Percentiles rank a stretch among this genome's conserved stretches.
Evolutionary conservation across 2,797 vertebrate genomes (phyloP).

Genomic region (Parauchenoglanis ngamensis): DNA sequence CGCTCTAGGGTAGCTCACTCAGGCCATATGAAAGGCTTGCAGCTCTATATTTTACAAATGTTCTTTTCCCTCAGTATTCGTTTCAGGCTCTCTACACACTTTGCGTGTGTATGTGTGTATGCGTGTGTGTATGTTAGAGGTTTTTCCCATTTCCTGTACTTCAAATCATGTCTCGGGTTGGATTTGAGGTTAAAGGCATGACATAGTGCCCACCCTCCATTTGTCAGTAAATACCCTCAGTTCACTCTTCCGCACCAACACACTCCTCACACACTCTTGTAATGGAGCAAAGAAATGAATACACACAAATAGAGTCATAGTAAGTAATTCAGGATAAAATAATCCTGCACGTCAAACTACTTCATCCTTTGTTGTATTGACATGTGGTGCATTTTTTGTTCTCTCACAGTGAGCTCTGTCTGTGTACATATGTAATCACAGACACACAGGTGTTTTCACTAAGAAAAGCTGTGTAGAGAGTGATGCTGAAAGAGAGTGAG

Average conservation of each 20-base stretch:
- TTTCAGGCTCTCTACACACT: slow-evolving; percentile 22
- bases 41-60: slow-evolving; percentile 38
- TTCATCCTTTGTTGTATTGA: neutral
- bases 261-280: slow-evolving; percentile 25
- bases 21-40: slow-evolving; percentile 40
- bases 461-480: neutral
- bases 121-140: slow-evolving; percentile 50
- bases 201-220: slow-evolving; percentile 50
- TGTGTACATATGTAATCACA: slow-evolving; percentile 44
- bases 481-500: neutral
- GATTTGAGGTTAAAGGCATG: slow-evolving; percentile 69
- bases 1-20: slow-evolving; percentile 54
- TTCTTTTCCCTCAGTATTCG: slow-evolving; percentile 17
- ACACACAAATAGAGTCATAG: slow-evolving; percentile 37
- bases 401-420: neutral
- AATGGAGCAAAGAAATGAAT: slow-evolving; percentile 8
- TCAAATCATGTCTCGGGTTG: slow-evolving; percentile 53
- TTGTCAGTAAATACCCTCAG: slow-evolving; percentile 54
- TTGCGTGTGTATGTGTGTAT: neutral
- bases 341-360: neutral
- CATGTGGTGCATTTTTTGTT: slow-evolving; percentile 14
- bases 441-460: slow-evolving; percentile 63
- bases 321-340: slow-evolving; percentile 25
- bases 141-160: slow-evolving; percentile 64
- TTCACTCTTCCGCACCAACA: slow-evolving; percentile 53